Conservation (phyloP, 2,888 invertebrate genomes). For the Acholoe squamosa region DNA sequence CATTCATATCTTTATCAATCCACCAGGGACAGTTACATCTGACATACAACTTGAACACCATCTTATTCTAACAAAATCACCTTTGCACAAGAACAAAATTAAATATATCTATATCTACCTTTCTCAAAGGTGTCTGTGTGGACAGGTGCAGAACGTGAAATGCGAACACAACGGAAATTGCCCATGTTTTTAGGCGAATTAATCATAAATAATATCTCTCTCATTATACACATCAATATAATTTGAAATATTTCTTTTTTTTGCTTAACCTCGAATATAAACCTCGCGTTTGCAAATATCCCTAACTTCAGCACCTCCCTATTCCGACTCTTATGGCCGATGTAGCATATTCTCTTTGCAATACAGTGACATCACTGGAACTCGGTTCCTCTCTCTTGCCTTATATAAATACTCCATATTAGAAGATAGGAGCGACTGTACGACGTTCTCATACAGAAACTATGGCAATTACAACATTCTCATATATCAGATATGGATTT, state of each 20-base stretch:
- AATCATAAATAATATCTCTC: background rate
- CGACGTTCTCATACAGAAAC: no score
- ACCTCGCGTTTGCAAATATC: background rate
- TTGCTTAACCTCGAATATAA: background rate
- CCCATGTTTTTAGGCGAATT: background rate
- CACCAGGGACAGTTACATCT: background rate
- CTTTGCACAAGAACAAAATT: background rate
- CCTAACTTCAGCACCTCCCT: background rate
- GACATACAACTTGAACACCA: background rate
- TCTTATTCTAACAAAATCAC: background rate
- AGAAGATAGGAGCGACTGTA: no score
- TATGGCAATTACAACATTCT: no score
- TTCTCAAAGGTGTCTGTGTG: background rate
- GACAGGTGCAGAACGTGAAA: background rate
- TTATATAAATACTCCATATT: no score
- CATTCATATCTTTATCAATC: background rate
- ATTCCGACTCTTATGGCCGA: background rate
- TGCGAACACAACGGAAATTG: slow-evolving; percentile 21
- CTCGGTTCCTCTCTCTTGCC: background rate
- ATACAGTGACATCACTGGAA: background rate
- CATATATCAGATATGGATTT: no score
- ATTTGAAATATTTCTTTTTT: background rate
- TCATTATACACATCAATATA: background rate
- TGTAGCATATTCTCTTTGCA: background rate
- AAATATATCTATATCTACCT: background rate